Evolutionary conservation across 1,140 invertebrate species (phyloP).

Genomic region (Dreissena rostriformis): DNA sequence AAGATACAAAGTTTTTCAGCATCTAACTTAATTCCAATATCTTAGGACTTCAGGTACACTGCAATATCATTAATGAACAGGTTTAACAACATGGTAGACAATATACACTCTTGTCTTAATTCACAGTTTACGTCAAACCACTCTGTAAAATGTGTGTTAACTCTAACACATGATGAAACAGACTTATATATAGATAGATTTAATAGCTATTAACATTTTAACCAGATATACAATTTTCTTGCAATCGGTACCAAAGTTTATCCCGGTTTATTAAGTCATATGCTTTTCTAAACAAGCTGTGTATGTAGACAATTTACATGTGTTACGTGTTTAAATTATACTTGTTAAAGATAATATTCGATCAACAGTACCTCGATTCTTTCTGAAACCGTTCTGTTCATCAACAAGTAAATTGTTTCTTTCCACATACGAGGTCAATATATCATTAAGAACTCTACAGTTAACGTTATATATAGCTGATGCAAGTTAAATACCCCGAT

Average conservation of each 20-base stretch:
- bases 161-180: constrained; percentile 45
- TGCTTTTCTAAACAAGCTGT: constrained; percentile 51
- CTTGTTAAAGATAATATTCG: constrained; percentile 41
- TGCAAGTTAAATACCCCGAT: constrained; percentile 38
- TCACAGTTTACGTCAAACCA: constrained; percentile 49
- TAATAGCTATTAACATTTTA: constrained; percentile 38
- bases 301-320: constrained; percentile 33
- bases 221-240: constrained; percentile 33
- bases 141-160: constrained; percentile 30
- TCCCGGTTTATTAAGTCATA: constrained; percentile 48
- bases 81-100: constrained; percentile 52
- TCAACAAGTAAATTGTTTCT: constrained; percentile 40
- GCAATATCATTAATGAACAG: constrained; percentile 51
- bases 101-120: constrained; percentile 31
- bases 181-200: constrained; percentile 34
- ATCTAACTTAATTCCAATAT: too few species aligned
- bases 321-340: constrained; percentile 49
- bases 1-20: neutral
- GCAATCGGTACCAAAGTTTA: constrained; percentile 23
- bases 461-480: constrained; percentile 48
- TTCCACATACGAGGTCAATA: constrained; percentile 29
- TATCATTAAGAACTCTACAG: constrained; percentile 54
- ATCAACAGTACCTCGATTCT: constrained; percentile 49
- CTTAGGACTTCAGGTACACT: neutral
- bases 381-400: constrained; percentile 54